phyloP scores from a whole-genome alignment of 2,888 invertebrate species.

The Machimus rusticus region DNA sequence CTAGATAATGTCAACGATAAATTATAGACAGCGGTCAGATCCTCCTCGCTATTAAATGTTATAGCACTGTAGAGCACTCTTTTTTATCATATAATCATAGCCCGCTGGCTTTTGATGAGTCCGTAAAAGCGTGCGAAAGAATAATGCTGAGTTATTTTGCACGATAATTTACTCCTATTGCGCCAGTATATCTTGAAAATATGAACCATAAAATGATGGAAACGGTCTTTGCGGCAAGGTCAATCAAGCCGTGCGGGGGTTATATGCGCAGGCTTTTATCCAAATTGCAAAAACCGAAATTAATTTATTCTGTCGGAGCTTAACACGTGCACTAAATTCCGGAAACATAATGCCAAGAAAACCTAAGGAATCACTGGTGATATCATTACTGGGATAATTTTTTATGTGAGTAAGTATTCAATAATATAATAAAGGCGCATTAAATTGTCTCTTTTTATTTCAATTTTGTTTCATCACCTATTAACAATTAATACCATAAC shows the following conservation, averaged over 20 bases:
- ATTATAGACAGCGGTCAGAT: background rate
- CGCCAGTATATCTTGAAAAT: conserved; percentile 6
- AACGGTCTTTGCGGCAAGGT: background rate
- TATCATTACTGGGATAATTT: no score
- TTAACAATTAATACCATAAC: no score
- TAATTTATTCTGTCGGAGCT: background rate
- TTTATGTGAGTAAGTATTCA: no score
- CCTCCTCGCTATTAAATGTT: background rate
- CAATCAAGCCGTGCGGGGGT: background rate
- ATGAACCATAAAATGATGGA: conserved; percentile 8
- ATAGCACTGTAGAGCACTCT: background rate
- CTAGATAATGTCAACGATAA: background rate
- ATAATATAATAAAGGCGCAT: no score
- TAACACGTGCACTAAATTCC: background rate
- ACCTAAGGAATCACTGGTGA: background rate
- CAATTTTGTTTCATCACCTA: no score
- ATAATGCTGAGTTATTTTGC: background rate
- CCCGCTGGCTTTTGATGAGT: background rate
- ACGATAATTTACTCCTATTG: background rate
- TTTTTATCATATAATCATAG: background rate
- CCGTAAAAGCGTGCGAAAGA: background rate
- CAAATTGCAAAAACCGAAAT: background rate
- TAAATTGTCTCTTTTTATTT: no score
- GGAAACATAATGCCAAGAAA: background rate
- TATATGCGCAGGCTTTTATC: background rate